These are phyloP conservation scores for Cathartes aura DNA, from an alignment of 2,113 vertebrate genomes.

Conservation along the genomic window DNA sequence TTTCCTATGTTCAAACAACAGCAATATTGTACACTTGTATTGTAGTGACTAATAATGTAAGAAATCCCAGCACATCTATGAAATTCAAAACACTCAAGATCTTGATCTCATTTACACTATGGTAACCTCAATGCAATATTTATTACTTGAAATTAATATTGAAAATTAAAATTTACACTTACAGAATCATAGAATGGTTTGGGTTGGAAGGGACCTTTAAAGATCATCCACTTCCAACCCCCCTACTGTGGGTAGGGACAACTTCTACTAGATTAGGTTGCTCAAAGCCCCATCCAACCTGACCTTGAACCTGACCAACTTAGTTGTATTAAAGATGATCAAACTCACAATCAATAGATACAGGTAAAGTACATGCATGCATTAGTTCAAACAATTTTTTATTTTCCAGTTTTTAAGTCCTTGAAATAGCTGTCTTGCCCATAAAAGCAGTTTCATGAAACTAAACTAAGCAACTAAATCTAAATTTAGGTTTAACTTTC, in stretches of 20 bases:
- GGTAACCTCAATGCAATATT: neutral
- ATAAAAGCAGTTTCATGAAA: neutral
- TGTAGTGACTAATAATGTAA: neutral
- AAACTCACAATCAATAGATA: neutral
- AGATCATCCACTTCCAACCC: neutral
- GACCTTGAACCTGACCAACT: neutral
- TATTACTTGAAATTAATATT: neutral
- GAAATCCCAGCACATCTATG: neutral
- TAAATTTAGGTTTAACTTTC: neutral
- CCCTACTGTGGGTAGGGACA: neutral
- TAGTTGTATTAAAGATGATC: neutral
- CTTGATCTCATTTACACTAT: neutral
- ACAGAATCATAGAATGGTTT: neutral
- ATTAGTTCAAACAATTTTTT: neutral
- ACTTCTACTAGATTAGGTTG: neutral
- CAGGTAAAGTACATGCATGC: accelerated
- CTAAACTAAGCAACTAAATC: neutral
- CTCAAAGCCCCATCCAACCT: neutral
- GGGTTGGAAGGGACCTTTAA: neutral
- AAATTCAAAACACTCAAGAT: neutral
- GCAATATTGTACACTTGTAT: neutral
- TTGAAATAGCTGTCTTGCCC: neutral
- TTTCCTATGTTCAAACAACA: neutral
- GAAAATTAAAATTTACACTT: neutral
- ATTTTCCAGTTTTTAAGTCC: neutral